phyloP scores from a whole-genome alignment of 2,113 vertebrate genomes.

The Xenopus borealis region DNA sequence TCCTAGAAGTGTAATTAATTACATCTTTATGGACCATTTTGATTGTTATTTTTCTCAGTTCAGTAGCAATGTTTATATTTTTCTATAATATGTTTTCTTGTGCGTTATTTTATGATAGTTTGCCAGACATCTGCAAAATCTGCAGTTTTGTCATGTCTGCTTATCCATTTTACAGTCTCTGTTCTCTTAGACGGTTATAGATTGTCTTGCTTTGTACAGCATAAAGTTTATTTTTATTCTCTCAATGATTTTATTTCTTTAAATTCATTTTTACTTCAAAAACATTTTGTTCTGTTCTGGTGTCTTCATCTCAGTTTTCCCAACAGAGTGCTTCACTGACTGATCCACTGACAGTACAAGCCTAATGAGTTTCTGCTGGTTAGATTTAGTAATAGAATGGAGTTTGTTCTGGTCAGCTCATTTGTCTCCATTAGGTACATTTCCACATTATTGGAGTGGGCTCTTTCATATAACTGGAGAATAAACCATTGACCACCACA shows the following conservation, averaged over 20 bases:
- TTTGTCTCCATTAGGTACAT: not conserved
- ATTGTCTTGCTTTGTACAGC: not conserved
- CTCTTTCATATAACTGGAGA: not conserved
- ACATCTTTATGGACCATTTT: too few relatives aligned
- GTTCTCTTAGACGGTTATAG: not conserved
- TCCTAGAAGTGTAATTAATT: not conserved
- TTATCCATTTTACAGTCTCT: not conserved
- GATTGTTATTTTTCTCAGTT: too few relatives aligned
- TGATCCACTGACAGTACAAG: not conserved
- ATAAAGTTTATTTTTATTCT: not conserved
- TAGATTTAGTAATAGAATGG: not conserved
- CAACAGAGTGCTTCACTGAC: not conserved
- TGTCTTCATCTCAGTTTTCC: not conserved
- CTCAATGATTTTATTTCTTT: not conserved
- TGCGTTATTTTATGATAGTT: not conserved
- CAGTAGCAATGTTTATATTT: not conserved
- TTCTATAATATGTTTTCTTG: not conserved
- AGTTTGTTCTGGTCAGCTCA: not conserved
- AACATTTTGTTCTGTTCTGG: not conserved
- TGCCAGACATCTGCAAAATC: not conserved
- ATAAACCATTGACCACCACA: not conserved
- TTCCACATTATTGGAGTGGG: not conserved
- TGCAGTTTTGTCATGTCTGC: not conserved
- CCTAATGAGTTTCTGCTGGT: not conserved
- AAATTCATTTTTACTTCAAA: not conserved